A percentile compares a stretch with the other conserved stretches of the same genome.
phyloP scores from a whole-genome alignment of 2,888 invertebrate genomes.

The Morinoia aosen region DNA sequence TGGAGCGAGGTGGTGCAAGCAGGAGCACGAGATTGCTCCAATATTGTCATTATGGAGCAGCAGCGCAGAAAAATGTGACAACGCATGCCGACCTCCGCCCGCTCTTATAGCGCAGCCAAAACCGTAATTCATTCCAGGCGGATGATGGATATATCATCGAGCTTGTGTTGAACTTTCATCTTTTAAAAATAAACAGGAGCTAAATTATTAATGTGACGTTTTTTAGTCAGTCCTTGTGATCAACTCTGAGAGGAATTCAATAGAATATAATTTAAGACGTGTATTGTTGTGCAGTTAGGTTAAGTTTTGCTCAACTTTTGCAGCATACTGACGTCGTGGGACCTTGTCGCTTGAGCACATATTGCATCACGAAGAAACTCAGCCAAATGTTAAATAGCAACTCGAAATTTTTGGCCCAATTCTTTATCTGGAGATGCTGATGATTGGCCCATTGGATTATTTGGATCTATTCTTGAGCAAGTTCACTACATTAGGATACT shows the following conservation, averaged over 20 bases:
- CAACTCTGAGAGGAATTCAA: not conserved
- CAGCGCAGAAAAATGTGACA: not conserved
- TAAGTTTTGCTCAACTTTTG: too few relatives aligned
- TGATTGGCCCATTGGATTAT: too few relatives aligned
- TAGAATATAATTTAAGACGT: not conserved
- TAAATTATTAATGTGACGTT: not conserved
- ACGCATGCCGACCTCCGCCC: not conserved
- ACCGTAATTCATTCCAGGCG: not conserved
- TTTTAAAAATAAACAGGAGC: not conserved
- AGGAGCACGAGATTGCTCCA: constrained; percentile 25
- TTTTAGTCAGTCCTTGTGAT: not conserved
- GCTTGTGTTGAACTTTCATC: not conserved
- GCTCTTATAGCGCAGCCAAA: not conserved
- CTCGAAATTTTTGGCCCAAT: too few relatives aligned
- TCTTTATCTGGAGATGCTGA: too few relatives aligned
- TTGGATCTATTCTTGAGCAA: too few relatives aligned
- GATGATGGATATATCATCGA: not conserved
- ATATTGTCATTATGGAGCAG: constrained; percentile 45
- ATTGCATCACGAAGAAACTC: too few relatives aligned
- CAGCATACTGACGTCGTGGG: too few relatives aligned
- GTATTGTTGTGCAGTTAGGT: not conserved
- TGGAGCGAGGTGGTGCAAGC: constrained; percentile 11
- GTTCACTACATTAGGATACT: too few relatives aligned
- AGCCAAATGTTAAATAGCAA: too few relatives aligned
- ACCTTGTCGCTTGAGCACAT: too few relatives aligned